These are phyloP conservation scores for Spongilla lacustris DNA, from an alignment of 37 sponge, comb jelly and placozoan species.

Conservation along the genomic window DNA sequence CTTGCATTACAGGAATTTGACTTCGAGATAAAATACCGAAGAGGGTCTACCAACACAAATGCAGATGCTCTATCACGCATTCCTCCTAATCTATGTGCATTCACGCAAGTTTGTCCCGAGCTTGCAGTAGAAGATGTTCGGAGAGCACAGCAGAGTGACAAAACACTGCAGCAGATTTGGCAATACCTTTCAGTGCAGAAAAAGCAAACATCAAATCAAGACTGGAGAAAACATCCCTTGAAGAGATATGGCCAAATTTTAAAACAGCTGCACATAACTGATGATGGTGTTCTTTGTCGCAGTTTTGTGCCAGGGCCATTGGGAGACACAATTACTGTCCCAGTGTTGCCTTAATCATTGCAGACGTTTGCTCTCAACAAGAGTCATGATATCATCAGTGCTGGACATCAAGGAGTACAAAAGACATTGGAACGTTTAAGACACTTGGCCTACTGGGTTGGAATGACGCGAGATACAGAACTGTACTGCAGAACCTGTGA, in stretches of 20 bases:
- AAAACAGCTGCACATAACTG: slow-evolving; percentile 33
- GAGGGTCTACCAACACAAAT: slow-evolving; percentile 50
- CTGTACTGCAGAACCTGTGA: slow-evolving; percentile 49
- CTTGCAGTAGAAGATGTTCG: neutral
- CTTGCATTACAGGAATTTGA: slow-evolving; percentile 54
- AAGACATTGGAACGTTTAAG: slow-evolving; percentile 57
- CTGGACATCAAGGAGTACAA: slow-evolving; percentile 61
- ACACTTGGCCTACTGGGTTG: slow-evolving; percentile 52
- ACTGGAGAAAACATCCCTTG: slow-evolving; percentile 36
- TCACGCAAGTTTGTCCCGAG: neutral
- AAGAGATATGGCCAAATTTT: slow-evolving; percentile 50
- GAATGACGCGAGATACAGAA: slow-evolving; percentile 44
- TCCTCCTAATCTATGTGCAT: slow-evolving; percentile 2
- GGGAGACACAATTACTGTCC: slow-evolving; percentile 21
- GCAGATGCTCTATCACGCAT: slow-evolving; percentile 63
- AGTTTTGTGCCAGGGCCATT: slow-evolving; percentile 24
- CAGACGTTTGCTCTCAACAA: slow-evolving; percentile 2
- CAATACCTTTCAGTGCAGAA: neutral
- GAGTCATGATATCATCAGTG: slow-evolving; percentile 18
- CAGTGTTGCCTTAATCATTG: slow-evolving; percentile 27
- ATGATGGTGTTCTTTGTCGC: slow-evolving; percentile 51
- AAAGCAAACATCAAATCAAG: neutral
- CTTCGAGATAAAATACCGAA: slow-evolving; percentile 39
- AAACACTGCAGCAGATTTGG: neutral
- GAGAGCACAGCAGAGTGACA: neutral